phyloP scores from a whole-genome alignment of 1,140 invertebrate genomes.

The Drosophila athabasca region DNA sequence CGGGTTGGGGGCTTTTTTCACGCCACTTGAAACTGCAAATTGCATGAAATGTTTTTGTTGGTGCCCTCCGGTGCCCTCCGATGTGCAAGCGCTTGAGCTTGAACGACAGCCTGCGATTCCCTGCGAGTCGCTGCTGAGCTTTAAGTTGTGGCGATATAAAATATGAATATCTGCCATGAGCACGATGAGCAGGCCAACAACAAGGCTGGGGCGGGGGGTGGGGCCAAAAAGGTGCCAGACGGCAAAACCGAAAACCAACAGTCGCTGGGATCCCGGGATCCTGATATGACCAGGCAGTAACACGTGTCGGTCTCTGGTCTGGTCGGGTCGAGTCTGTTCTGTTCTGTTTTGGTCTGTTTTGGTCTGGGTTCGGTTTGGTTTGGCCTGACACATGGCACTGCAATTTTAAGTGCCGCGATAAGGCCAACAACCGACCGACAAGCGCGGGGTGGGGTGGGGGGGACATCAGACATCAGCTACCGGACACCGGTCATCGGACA shows the following conservation, averaged over 20 bases:
- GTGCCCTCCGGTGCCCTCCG: background rate
- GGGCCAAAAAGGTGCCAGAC: conserved; percentile 25
- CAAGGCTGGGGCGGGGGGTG: too few species aligned
- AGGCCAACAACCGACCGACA: conserved; percentile 43
- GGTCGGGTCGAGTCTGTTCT: background rate
- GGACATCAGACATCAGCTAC: conserved; percentile 4
- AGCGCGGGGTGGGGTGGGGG: conserved; percentile 4
- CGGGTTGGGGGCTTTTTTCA: conserved; percentile 37
- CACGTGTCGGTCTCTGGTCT: conserved; percentile 16
- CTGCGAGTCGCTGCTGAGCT: conserved; percentile 26
- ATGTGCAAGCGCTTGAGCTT: conserved; percentile 11
- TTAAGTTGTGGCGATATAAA: conserved; percentile 63
- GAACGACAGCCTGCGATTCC: conserved; percentile 4
- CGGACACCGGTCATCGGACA: conserved; percentile 7
- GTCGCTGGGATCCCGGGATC: background rate
- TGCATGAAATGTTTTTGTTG: conserved; percentile 46
- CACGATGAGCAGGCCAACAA: conserved; percentile 39
- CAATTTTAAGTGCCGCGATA: conserved; percentile 71
- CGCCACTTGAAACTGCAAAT: conserved; percentile 61
- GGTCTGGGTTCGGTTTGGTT: conserved; percentile 36
- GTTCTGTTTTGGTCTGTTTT: conserved; percentile 27
- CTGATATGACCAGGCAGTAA: conserved; percentile 49
- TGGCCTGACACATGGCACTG: conserved; percentile 51
- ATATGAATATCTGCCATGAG: conserved; percentile 40
- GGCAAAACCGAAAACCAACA: conserved; percentile 13